Base-by-base conservation (phyloP, 2,888 invertebrate genomes). In the Rhopalosiphum nymphaeae region DNA sequence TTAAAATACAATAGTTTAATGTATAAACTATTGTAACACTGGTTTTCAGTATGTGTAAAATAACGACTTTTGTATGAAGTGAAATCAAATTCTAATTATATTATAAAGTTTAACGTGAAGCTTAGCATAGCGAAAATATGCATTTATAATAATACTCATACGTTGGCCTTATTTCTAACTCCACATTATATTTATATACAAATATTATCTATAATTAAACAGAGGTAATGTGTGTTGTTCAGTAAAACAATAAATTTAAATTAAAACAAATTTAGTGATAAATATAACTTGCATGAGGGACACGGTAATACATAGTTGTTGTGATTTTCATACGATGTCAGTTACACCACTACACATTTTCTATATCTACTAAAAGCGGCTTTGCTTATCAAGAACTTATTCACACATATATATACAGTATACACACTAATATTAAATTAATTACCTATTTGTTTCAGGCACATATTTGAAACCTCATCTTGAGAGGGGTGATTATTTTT, bases 221-320 rank as follows among this genome's bases (percentile, higher is more conserved):
- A 42, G 49, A 16, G 10, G 49, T n/a, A 42, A 42, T 78, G 46
- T n/a, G 53, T 29, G 91, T 53, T 36, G 36, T 91, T 91, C 78
- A 26, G 90, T 67, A n/a, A 21, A 21, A 53, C 84, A 53, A 91
- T 91, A 91, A 91, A 91, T 91, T 91, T 21, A 29, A 91, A 91
- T 91, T 91, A 91, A 91, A 91, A 91, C 53, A 42, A 53, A 29
- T 84, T 84, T 84, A 84, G 91, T 25, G n/a, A 61, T 46, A 26
- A 90, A 90, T 42, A 44, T 42, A 42, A 56, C 42, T 26, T 42
- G 16, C 29, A 61, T 0, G 11, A 16, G 44, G 57, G 9, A 36
- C 36, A 78, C 36, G 36, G 9, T 67, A 36, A 7, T 36, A 21
- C 21, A 21, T 36, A 78, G 36, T 21, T 36, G 36, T 36, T 21